Evolutionary conservation across 1,140 invertebrate species (phyloP).

Genomic region (Penaeus chinensis): DNA sequence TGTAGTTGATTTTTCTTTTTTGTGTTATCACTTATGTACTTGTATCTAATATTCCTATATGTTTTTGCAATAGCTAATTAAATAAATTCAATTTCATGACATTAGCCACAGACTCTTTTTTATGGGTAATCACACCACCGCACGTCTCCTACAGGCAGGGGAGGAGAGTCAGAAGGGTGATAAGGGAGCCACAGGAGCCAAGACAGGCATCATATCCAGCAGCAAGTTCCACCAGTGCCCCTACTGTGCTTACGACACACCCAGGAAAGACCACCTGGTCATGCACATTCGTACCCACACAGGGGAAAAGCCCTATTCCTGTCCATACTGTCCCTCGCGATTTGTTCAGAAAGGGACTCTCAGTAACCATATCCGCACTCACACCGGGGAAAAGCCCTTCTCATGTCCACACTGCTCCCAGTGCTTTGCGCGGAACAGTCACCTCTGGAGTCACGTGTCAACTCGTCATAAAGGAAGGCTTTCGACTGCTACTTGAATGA

Average conservation of each 20-base stretch:
- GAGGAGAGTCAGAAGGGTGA: slow-evolving; percentile 15
- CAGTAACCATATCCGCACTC: slow-evolving; percentile 38
- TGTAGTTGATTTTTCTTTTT: too few species aligned
- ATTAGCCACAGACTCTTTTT: too few species aligned
- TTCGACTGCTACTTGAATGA: too few species aligned
- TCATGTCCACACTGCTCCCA: slow-evolving; percentile 22
- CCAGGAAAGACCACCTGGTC: slow-evolving; percentile 40
- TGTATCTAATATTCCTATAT: too few species aligned
- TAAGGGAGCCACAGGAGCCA: slow-evolving; percentile 10
- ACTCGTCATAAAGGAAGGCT: background rate
- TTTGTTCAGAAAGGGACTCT: slow-evolving; percentile 50
- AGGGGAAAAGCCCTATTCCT: slow-evolving; percentile 43
- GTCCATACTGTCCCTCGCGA: slow-evolving; percentile 39
- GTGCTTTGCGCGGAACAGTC: slow-evolving; percentile 33
- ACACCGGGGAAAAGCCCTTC: slow-evolving; percentile 47
- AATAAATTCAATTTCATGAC: too few species aligned
- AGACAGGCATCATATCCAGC: slow-evolving; percentile 6
- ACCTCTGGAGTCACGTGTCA: slow-evolving; percentile 33
- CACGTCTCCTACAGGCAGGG: slow-evolving; percentile 49
- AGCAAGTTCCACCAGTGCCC: slow-evolving; percentile 44
- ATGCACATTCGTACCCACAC: slow-evolving; percentile 50
- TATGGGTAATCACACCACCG: background rate
- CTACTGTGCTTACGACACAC: slow-evolving; percentile 42
- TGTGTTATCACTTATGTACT: too few species aligned
- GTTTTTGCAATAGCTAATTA: too few species aligned